phyloP scores from a whole-genome alignment of 2,888 invertebrate genomes.

The Cantharis lateralis region DNA sequence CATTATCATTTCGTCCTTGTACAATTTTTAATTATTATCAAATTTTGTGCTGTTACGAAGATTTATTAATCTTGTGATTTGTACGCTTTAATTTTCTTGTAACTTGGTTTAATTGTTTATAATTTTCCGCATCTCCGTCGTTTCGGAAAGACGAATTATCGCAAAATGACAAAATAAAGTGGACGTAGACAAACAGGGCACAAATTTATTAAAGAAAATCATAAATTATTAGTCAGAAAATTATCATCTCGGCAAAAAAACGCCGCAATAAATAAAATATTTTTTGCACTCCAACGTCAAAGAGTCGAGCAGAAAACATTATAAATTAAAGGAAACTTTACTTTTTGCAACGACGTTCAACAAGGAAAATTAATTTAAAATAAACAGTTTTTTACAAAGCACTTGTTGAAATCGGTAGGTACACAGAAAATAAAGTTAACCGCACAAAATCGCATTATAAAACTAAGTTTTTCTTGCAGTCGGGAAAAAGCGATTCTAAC shows the following conservation, averaged over 20 bases:
- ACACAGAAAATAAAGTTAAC: neutral
- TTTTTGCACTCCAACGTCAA: neutral
- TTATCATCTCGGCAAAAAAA: neutral
- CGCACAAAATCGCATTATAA: neutral
- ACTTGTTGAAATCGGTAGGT: neutral
- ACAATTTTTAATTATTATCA: neutral
- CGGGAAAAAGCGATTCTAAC: neutral
- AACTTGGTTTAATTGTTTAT: neutral
- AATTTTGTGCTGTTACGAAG: neutral
- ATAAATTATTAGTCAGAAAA: neutral
- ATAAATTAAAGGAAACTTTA: neutral
- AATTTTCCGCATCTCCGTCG: neutral
- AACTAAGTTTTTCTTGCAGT: neutral
- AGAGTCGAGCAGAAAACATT: neutral
- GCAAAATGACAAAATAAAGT: neutral
- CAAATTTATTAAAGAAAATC: neutral
- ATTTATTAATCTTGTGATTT: neutral
- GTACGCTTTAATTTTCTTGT: neutral
- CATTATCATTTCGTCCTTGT: neutral
- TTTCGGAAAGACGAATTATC: neutral
- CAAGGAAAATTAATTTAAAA: neutral
- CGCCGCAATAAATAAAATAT: neutral
- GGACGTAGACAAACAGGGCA: neutral
- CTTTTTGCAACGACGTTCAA: neutral
- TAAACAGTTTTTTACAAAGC: conserved; percentile 1